Evolutionary conservation across 2,888 invertebrate species (phyloP).

Genomic region (Lithophane semibrunnea): DNA sequence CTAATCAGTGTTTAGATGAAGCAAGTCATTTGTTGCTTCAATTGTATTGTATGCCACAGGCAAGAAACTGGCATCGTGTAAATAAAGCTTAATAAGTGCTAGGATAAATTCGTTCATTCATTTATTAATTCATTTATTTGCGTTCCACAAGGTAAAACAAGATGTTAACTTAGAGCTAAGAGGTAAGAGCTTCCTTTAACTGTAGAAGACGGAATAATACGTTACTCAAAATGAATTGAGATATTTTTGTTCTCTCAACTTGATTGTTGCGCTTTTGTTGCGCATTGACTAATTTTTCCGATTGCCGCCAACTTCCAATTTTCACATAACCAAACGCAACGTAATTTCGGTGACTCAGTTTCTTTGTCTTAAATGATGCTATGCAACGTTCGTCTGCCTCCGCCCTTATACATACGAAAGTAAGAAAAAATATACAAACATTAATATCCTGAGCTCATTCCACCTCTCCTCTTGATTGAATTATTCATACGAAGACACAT

Average conservation of each 20-base stretch:
- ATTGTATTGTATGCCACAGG: neutral
- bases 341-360: neutral
- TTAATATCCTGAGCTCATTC: constrained; percentile 55
- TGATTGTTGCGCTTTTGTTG: no score
- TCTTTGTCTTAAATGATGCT: neutral
- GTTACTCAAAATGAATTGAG: neutral
- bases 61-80: neutral
- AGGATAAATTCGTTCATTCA: neutral
- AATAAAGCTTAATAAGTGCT: neutral
- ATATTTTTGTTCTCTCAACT: neutral
- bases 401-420: constrained; percentile 10
- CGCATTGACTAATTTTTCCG: no score
- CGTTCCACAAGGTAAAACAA: no score
- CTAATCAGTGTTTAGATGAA: neutral
- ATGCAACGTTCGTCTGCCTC: neutral
- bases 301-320: neutral
- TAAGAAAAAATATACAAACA: constrained; percentile 65
- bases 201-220: neutral
- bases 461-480: constrained; percentile 68
- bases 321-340: neutral
- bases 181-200: no score
- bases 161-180: no score
- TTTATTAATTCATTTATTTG: no score
- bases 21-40: no score
- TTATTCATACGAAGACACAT: constrained; percentile 75